A percentile compares a stretch with the other conserved stretches of the same genome.
Evolutionary conservation across 64 coral and sea anemone genomes (phyloP).

Genomic region (Acropora tenuis): DNA sequence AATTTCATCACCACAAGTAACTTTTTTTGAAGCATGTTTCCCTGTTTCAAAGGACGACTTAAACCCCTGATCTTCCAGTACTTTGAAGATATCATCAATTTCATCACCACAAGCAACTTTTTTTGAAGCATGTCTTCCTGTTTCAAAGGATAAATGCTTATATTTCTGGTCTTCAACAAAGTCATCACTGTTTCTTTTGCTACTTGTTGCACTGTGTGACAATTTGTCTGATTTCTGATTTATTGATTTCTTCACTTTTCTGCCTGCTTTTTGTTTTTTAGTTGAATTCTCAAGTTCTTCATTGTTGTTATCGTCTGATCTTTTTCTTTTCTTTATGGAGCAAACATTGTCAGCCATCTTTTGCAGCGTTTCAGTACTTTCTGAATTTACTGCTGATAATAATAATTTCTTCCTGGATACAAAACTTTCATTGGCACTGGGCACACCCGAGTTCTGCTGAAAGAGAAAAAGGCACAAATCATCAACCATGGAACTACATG

Average conservation of each 20-base stretch:
- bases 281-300: neutral
- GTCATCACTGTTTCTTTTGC: no score
- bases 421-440: neutral
- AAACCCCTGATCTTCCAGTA: neutral
- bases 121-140: neutral
- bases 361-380: neutral
- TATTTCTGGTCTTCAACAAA: neutral
- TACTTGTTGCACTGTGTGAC: neutral
- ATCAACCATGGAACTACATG: no score
- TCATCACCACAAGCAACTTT: neutral
- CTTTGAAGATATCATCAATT: neutral
- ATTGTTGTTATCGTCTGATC: neutral
- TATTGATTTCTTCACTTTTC: neutral
- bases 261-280: constrained; percentile 7
- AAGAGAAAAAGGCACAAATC: no score
- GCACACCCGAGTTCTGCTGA: neutral
- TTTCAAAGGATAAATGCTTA: neutral
- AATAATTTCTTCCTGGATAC: constrained; percentile 1
- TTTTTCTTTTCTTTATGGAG: neutral
- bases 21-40: neutral
- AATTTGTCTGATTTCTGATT: neutral
- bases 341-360: neutral
- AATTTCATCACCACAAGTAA: neutral
- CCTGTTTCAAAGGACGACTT: neutral
- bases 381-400: neutral